These are phyloP conservation scores for Chaetura pelagica DNA, from an alignment of 2,113 vertebrate genomes.

Conservation along the genomic window DNA sequence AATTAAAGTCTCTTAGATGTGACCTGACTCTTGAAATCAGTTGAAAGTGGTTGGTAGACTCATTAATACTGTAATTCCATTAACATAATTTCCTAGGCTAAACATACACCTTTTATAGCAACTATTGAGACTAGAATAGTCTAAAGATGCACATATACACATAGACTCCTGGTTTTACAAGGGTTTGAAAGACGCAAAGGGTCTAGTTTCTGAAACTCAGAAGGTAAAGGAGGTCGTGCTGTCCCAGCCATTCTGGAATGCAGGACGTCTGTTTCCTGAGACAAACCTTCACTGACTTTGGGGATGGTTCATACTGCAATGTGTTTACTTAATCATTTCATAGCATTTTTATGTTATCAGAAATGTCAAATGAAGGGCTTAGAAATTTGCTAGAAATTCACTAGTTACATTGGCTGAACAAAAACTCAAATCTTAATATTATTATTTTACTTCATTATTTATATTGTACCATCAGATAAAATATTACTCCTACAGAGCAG, in stretches of 20 bases:
- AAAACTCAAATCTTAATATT: background rate
- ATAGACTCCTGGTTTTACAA: background rate
- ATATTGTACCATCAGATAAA: background rate
- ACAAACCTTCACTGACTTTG: background rate
- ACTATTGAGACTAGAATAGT: background rate
- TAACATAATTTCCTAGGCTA: background rate
- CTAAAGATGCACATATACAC: background rate
- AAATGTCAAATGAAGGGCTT: background rate
- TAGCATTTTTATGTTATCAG: background rate
- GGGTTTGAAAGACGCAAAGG: background rate
- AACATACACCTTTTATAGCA: background rate
- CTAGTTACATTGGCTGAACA: background rate
- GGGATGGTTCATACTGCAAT: too few relatives aligned
- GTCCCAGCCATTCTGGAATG: background rate
- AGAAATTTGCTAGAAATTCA: background rate
- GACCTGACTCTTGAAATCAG: background rate
- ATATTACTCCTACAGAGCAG: background rate
- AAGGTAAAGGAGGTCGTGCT: background rate
- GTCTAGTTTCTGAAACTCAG: background rate
- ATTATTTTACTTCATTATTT: background rate
- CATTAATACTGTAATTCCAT: background rate
- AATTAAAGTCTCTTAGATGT: background rate
- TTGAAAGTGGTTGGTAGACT: background rate
- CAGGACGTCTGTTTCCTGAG: background rate
- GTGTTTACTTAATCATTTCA: background rate